Evolutionary conservation across 2,113 vertebrate genomes (phyloP), one percentile per base, ranked within the genome.

Genomic region (Sinocyclocheilus anshuiensis): DNA sequence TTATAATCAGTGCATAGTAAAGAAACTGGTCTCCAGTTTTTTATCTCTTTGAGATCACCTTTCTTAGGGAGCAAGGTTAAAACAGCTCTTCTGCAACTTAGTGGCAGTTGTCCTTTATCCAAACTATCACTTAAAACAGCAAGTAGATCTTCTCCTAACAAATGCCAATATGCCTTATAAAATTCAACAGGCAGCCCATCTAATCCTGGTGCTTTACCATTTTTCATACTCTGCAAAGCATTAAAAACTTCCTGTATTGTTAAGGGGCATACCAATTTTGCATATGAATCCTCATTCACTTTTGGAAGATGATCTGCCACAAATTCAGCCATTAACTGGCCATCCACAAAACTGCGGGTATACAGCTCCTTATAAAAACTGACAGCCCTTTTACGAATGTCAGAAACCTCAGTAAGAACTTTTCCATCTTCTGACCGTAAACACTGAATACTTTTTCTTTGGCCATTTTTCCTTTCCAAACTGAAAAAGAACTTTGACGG

Each of bases 1-100:
- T 88, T 83, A 13, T 77, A 80, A 16, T 80, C 78, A n/a, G 53
- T 39, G 55, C 78, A 81, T n/a, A 63, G 15, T 15, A 81, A 55
- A 36, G 78, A 81, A 48, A 77, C 48, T 9, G n/a, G 48, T 26
- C 24, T 15, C 48, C 48, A 77, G n/a, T 53, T 55, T 13, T 63
- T 81, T 1, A 80, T 4, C 5, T 63, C 26, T 59, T 22, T 61
- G 16, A 80, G 57, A 11, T 80, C 78, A 36, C 78, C 78, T 63
- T 80, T 61, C 26, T 63, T 80, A 1, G 78, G 53, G 4, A 80
- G 55, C 33, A 80, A 16, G 0, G 78, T 63, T 22, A 80, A 12
- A 6, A 63, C 33, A 4, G 55, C 55, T 42, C 55, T 80, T 57
- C 55, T 59, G 15, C 55, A 80, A 6, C 55, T 63, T 20, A 33